Evolutionary conservation across 2,113 vertebrate genomes (phyloP).

Genomic region (Stercorarius parasiticus): DNA sequence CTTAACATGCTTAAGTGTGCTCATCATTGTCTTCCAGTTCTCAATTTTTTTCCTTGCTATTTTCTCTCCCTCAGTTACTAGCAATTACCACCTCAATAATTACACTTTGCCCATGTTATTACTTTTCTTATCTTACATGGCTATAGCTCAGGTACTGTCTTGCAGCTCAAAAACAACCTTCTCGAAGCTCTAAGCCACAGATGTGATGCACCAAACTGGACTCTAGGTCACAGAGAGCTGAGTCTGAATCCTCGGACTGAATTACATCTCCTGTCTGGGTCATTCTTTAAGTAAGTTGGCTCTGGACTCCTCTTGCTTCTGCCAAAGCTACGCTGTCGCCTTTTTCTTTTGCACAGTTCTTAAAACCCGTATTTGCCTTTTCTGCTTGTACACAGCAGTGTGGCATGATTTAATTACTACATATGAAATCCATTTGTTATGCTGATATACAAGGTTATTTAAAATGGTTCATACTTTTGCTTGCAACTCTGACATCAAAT

Average conservation of each 20-base stretch:
- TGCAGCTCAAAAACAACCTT: not conserved
- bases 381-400: not conserved
- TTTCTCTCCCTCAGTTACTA: not conserved
- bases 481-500: not conserved
- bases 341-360: not conserved
- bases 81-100: not conserved
- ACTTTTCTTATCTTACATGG: not conserved
- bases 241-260: not conserved
- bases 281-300: not conserved
- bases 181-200: not conserved
- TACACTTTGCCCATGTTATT: not conserved
- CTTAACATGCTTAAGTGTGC: not conserved
- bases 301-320: not conserved
- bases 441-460: not conserved
- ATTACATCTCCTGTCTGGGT: not conserved
- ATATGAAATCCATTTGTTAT: not conserved
- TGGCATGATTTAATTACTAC: not conserved
- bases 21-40: not conserved
- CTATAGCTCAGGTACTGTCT: not conserved
- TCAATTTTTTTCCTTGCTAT: not conserved
- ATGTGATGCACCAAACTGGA: not conserved
- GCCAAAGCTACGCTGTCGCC: not conserved
- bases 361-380: not conserved
- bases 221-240: not conserved
- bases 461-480: not conserved